Evolutionary conservation across 1,140 invertebrate genomes (phyloP), one percentile per base, ranked within the genome.

Genomic region (Tetragnatha versicolor): DNA sequence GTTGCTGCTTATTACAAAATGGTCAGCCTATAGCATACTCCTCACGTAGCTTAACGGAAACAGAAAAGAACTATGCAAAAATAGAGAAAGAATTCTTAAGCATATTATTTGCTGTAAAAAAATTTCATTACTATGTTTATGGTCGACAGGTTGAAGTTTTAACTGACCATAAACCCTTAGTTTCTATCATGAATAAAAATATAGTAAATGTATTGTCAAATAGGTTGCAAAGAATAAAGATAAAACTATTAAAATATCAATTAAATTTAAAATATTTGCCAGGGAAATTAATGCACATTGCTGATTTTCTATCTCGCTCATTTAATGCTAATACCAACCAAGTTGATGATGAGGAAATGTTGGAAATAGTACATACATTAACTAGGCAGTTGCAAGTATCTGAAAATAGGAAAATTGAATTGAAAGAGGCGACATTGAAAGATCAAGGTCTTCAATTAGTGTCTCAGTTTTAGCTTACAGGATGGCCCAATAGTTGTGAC

Each of bases 51-150:
- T 79, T 88, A 12, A 86, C 85, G 6, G 10, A 72, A 9, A 82
- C 84, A 35, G 85, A 89, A 82, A n/a, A 81, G 33, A 87, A 87
- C 39, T 88, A 88, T 77, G 85, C 83, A 12, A 85, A 88, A 80
- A 85, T 88, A 3, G 86, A 89, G 70, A 85, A 85, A 75, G 87
- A 89, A 81, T 82, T 86, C 3, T 81, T 88, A 3, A 86, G 87
- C 3, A 86, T 88, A 51, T 82, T 88, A 4, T 89, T 87, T 79
- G 84, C 83, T 9, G 82, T 84, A 4, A 83, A 86, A 68, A 72
- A 83, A 39, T 88, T 87, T 82, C 84, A 85, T 73, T 83, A 86
- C 60, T 87, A 85, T 81, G 60, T 87, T 10, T 85, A 83, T 80
- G 85, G 84, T 2, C 60, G 81, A 10, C 37, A 68, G 33, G 84